Evolutionary conservation across 2,797 vertebrate genomes (phyloP), one percentile per base, ranked within the genome.

Genomic region (Sciurus carolinensis): DNA sequence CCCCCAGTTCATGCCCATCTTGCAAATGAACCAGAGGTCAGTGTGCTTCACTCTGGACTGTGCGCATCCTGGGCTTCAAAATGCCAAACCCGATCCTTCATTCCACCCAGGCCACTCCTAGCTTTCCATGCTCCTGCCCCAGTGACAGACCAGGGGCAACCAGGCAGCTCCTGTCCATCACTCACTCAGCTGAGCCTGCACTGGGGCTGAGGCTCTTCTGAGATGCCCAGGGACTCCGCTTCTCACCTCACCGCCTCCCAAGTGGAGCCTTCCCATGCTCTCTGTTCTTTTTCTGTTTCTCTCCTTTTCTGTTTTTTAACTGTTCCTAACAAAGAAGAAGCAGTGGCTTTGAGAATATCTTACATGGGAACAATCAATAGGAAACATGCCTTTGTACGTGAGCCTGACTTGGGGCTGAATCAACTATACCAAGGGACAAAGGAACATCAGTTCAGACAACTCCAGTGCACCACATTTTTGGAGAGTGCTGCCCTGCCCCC

Each of bases 371-470:
- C 98, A 98, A 96, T 98, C 98, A 99, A 99, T 99, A 99, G 98
- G 97, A 98, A 99, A 99, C 98, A 99, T 99, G 99, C 99, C 98
- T 99, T 99, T 99, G 98, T 99, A 99, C 99, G 99, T 99, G 99
- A 98, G 98, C 98, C 98, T 98, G 97, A 98, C 98, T 98, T 88
- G 96, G 99, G 98, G 99, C 99, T 98, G 99, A 99, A 99, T 99
- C 99, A 99, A 99, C 98, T 88, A 99, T 98, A 99, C 98, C 98
- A 98, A 98, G 97, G 98, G 98, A 99, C 97, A 7, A 98, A 97
- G 69, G 36, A 36, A 36, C 36, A 36, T 36, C 36, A 36, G 36
- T 36, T 36, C 36, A 36, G 36, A 36, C 36, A 36, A 36, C 36
- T 36, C 36, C 36, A 36, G 36, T 36, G 36, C 36, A 36, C 36